Evolutionary conservation across 2,888 invertebrate genomes (phyloP).

Genomic region (Tillus elongatus): DNA sequence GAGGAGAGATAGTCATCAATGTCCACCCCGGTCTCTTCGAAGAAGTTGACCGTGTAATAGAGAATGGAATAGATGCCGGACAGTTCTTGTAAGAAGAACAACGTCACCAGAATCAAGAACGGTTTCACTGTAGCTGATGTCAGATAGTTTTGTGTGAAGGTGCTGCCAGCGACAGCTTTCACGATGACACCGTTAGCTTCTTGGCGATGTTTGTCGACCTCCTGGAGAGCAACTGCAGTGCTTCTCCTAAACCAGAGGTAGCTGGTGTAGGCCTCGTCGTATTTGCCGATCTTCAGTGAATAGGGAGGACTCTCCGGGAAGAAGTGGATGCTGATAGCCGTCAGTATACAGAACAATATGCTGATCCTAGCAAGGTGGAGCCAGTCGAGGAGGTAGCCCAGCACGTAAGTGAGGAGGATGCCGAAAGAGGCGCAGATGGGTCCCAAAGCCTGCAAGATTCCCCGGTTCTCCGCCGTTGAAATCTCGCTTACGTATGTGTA

Average conservation of each 20-base stretch:
- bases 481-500: slow-evolving; percentile 63
- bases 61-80: slow-evolving; percentile 65
- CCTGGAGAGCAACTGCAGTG: slow-evolving; percentile 52
- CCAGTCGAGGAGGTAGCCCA: slow-evolving; percentile 61
- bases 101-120: slow-evolving; percentile 53
- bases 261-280: slow-evolving; percentile 51
- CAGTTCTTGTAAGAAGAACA: slow-evolving; percentile 64
- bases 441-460: slow-evolving; percentile 59
- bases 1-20: slow-evolving; percentile 58
- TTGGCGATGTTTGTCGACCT: slow-evolving; percentile 53
- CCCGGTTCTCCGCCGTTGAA: slow-evolving; percentile 57
- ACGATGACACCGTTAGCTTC: slow-evolving; percentile 27
- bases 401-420: slow-evolving; percentile 58
- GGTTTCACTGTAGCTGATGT: slow-evolving; percentile 56
- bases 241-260: slow-evolving; percentile 58
- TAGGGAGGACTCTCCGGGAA: slow-evolving; percentile 64
- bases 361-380: slow-evolving; percentile 56
- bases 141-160: slow-evolving; percentile 33
- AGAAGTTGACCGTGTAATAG: slow-evolving; percentile 63
- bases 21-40: slow-evolving; percentile 56
- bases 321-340: slow-evolving; percentile 51
- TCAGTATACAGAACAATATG: slow-evolving; percentile 49
- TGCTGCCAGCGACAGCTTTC: slow-evolving; percentile 20
- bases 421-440: slow-evolving; percentile 64
- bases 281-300: slow-evolving; percentile 51